phyloP scores from a whole-genome alignment of 2,888 invertebrate genomes.

The Archips crataeganus region DNA sequence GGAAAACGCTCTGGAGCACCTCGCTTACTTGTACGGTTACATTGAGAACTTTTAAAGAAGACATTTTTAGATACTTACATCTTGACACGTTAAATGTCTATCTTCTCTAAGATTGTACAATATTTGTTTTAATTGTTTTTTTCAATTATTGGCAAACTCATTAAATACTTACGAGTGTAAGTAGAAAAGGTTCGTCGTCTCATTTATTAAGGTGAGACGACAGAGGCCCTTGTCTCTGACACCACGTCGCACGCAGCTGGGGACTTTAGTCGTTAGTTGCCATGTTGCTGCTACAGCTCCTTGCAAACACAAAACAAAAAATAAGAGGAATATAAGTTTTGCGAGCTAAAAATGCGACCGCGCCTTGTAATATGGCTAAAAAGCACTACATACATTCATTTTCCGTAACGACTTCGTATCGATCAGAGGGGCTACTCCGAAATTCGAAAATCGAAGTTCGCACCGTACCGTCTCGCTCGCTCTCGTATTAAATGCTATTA shows the following conservation, averaged over 20 bases:
- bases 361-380: too few species aligned
- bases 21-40: background rate
- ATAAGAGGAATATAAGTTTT: too few species aligned
- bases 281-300: background rate
- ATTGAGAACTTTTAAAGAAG: slow-evolving; percentile 20
- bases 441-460: too few species aligned
- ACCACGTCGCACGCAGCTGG: background rate
- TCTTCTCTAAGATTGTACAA: background rate
- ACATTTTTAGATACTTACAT: background rate
- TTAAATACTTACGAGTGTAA: background rate
- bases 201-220: background rate
- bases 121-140: background rate
- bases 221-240: background rate
- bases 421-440: too few species aligned
- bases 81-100: too few species aligned
- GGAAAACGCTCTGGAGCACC: background rate
- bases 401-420: too few species aligned
- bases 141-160: background rate
- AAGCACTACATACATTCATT: too few species aligned
- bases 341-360: too few species aligned
- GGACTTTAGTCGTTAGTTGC: background rate
- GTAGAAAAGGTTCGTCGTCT: background rate
- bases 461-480: too few species aligned
- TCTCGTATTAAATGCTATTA: too few species aligned
- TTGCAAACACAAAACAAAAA: background rate